Base-by-base conservation (phyloP, 2,113 vertebrate species). In the Tympanuchus pallidicinctus region DNA sequence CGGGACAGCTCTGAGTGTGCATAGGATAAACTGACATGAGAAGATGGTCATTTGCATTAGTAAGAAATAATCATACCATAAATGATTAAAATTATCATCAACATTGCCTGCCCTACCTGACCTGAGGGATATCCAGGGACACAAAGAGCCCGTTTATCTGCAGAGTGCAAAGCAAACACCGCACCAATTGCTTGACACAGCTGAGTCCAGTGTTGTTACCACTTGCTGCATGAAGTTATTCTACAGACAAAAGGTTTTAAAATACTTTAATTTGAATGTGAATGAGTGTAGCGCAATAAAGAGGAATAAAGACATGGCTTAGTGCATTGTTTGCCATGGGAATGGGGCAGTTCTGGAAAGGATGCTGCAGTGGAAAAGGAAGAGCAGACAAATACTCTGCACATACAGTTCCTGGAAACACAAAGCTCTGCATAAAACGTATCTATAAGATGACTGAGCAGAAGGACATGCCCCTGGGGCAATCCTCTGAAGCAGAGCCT, bases 1-100 rank as follows among this genome's bases (percentile, higher is more conserved):
- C n/a, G 76, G 65, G 82, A 79, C 86, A 65, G 47, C 73, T 87
- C 82, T 63, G 75, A 90, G 72, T 61, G 69, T 54, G 54, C 87
- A 88, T 25, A 82, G 88, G 59, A 50, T 85, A 65, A 95, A 88
- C n/a, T 84, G 79, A 78, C 73, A 93, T 40, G 77, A 89, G 85
- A 91, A 80, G n/a, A 79, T 9, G 34, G 52, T 8, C 56, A 93
- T 91, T 89, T 94, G 83, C 81, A 83, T 91, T 74, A 79, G 56
- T 45, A 88, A 89, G 66, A 95, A 86, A 83, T 64, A 67, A 85
- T 34, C 64, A 70, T 76, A 61, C 73, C 38, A 65, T 32, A 54
- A 42, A 43, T 75, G 20, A 79, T 64, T 78, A 70, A 84, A 94
- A 69, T 83, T 6, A 57, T 18, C 32, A 48, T 27, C 80, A 85